Evolutionary conservation across 2,797 vertebrate species (phyloP), one percentile per base, ranked within the genome.

Genomic region (Orestias chungarensis): DNA sequence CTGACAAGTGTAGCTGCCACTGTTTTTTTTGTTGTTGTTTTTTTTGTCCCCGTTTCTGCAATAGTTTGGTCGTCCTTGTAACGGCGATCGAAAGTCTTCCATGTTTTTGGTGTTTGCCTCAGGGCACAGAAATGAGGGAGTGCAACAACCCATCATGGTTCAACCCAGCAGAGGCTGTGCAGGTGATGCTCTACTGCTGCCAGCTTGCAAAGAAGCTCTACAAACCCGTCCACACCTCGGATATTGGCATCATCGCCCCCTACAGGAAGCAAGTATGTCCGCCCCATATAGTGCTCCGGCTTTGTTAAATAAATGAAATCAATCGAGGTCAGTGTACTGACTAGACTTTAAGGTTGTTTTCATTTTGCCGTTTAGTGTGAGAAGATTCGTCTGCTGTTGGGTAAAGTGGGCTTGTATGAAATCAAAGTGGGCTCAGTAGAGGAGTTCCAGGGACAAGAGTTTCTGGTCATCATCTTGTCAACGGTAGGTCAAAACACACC

Each of bases 381-480:
- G 90, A 99, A 99, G 91, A 98, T 99, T 11, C 92, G 92, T 75
- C 70, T 96, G 76, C 95, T 99, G 77, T 89, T 99, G 61, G 88
- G 89, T 79, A 96, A 90, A 18, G 93, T 95, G 49, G 95, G 97
- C 29, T 91, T 99, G 82, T 87, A 78, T 50, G 96, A 97, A 70
- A 92, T 99, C 73, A 99, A 98, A 86, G 96, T 99, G 71, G 97
- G 97, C 25, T 98, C 98, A 0, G 97, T 99, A 31, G 97, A 99
- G 87, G 96, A 98, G 87, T 99, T 99, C 82, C 98, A 99, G 85
- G 97, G 98, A 14, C 97, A 96, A 67, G 98, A 99, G 81, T 96
- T 92, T 75, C 83, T 94, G 77, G 95, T 94, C 72, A 94, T 97
- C 88, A 92, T 99, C 86, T 68, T 99, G 66, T 98, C 96, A 35